Conservation (phyloP, 2,113 vertebrate genomes). For the Scomber scombrus region DNA sequence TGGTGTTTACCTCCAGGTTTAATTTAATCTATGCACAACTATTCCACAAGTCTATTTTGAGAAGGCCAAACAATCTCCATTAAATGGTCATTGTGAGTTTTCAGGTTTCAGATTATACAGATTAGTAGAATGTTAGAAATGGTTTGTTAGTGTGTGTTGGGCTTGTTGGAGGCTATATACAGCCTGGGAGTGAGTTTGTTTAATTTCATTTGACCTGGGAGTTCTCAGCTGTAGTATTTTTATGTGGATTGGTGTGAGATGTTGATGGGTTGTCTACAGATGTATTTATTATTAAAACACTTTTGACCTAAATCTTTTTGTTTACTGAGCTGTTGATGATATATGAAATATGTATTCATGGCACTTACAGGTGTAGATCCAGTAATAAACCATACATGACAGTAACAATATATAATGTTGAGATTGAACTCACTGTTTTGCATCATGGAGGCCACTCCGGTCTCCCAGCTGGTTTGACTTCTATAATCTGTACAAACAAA, state of each 20-base stretch:
- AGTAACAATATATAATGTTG: background rate
- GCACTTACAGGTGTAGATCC: background rate
- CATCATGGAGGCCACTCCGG: conserved; percentile 91
- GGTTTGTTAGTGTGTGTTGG: too few relatives aligned
- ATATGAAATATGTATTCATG: background rate
- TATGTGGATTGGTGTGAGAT: background rate
- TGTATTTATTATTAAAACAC: too few relatives aligned
- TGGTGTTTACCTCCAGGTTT: too few relatives aligned
- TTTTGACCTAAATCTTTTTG: background rate
- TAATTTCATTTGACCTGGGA: too few relatives aligned
- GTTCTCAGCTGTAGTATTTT: background rate
- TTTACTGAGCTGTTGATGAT: background rate
- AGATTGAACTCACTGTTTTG: conserved; percentile 89
- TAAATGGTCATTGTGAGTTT: too few relatives aligned
- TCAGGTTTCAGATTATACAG: too few relatives aligned
- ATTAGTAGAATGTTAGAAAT: too few relatives aligned
- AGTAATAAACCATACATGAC: background rate
- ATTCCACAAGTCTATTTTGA: too few relatives aligned
- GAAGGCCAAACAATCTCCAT: too few relatives aligned
- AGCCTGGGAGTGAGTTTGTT: too few relatives aligned
- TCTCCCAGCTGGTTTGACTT: conserved; percentile 92
- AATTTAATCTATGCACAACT: too few relatives aligned
- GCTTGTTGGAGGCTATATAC: too few relatives aligned
- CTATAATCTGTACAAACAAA: conserved; percentile 90
- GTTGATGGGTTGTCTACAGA: background rate